Evolutionary conservation across 2,797 vertebrate genomes (phyloP).

Genomic region (Gouania willdenowi): DNA sequence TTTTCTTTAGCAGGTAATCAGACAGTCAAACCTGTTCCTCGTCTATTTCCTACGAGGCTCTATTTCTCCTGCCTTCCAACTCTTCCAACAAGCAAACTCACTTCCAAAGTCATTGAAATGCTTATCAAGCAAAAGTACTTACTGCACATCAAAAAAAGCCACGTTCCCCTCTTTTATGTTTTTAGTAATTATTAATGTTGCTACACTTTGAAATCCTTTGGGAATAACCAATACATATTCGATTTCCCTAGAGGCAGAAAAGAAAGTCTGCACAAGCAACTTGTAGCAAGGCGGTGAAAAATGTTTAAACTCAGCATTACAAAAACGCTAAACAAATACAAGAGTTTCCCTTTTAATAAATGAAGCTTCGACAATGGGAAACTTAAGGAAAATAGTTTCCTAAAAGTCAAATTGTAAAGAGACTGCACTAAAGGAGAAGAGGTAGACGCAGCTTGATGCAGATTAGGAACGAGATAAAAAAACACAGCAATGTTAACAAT

Average conservation of each 20-base stretch:
- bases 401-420: constrained; percentile 24
- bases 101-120: constrained; percentile 36
- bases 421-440: constrained; percentile 18
- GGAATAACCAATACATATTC: constrained; percentile 70
- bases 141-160: constrained; percentile 38
- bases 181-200: constrained; percentile 73
- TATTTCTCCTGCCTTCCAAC: constrained; percentile 12
- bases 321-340: constrained; percentile 64
- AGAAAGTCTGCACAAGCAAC: constrained; percentile 56
- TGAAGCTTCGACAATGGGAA: constrained; percentile 38
- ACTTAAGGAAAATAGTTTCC: constrained; percentile 25
- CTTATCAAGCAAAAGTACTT: constrained; percentile 48
- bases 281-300: constrained; percentile 43
- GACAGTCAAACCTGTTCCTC: too few relatives aligned
- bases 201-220: constrained; percentile 62
- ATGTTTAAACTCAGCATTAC: constrained; percentile 57
- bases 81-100: constrained; percentile 1
- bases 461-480: too few relatives aligned
- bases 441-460: too few relatives aligned
- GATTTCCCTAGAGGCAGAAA: constrained; percentile 56
- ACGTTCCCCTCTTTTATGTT: constrained; percentile 58
- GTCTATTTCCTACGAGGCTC: background rate
- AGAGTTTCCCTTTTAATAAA: constrained; percentile 56
- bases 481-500: background rate
- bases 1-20: too few relatives aligned